These are phyloP conservation scores for Myathropa florea DNA, from an alignment of 2,888 invertebrate genomes.

Conservation along the genomic window DNA sequence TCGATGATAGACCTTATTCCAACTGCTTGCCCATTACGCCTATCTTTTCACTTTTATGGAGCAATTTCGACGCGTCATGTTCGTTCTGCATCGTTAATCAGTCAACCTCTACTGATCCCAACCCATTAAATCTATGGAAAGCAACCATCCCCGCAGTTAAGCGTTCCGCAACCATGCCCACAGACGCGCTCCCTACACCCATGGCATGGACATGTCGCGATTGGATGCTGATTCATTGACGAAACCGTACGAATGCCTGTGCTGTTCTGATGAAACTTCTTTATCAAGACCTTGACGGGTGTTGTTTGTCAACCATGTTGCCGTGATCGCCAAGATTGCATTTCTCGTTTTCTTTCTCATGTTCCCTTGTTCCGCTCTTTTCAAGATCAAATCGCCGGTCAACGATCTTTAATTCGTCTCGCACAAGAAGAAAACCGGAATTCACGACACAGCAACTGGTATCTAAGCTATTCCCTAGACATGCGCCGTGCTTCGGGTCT, in stretches of 20 bases:
- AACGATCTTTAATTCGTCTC: slow-evolving; percentile 38
- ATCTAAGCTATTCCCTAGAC: not conserved
- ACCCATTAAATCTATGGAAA: not conserved
- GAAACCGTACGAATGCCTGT: not conserved
- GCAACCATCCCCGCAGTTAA: not conserved
- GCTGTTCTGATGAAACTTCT: not conserved
- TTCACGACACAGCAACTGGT: not conserved
- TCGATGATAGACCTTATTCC: not conserved
- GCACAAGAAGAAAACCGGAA: slow-evolving; percentile 54
- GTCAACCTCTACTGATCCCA: slow-evolving; percentile 12
- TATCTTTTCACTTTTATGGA: slow-evolving; percentile 1
- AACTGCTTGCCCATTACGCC: not conserved
- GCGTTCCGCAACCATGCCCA: not conserved
- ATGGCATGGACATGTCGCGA: not conserved
- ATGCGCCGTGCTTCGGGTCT: not conserved
- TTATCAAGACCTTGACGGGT: slow-evolving; percentile 9
- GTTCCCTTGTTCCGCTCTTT: slow-evolving; percentile 16
- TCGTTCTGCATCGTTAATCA: not conserved
- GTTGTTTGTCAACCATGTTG: not conserved
- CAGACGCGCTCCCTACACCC: not conserved
- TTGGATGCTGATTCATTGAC: not conserved
- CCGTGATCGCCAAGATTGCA: not conserved
- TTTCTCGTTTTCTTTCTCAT: not conserved
- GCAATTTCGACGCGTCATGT: not conserved
- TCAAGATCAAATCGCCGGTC: slow-evolving; percentile 62